These are phyloP conservation scores for Crematogaster levior DNA, from an alignment of 2,888 invertebrate genomes.

Conservation along the genomic window DNA sequence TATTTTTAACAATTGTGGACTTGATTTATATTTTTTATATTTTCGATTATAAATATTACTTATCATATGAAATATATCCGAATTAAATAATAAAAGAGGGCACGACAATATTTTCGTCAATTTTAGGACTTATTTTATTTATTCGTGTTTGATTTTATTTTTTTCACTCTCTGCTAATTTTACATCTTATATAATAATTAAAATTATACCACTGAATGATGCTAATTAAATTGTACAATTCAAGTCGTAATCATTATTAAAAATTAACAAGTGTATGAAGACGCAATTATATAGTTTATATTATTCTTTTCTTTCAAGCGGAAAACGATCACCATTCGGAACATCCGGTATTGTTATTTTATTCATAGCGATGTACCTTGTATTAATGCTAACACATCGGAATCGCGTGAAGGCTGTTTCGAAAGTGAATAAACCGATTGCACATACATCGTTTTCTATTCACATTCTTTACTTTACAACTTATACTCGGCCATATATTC, in stretches of 20 bases:
- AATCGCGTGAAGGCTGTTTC: slow-evolving; percentile 18
- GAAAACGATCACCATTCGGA: slow-evolving; percentile 7
- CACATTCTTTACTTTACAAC: neutral
- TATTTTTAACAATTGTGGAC: neutral
- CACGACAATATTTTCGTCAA: neutral
- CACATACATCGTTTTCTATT: slow-evolving; percentile 6
- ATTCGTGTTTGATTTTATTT: neutral
- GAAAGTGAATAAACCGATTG: slow-evolving; percentile 33
- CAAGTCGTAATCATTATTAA: neutral
- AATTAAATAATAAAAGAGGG: neutral
- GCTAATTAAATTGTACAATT: neutral
- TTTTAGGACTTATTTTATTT: neutral
- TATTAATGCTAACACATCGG: neutral
- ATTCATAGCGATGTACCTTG: neutral
- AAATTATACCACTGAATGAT: neutral
- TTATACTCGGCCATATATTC: slow-evolving; percentile 49
- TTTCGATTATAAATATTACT: neutral
- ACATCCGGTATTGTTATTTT: slow-evolving; percentile 18
- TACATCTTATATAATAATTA: slow-evolving; percentile 4
- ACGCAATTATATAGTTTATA: neutral
- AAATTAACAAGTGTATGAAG: neutral
- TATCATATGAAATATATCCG: neutral
- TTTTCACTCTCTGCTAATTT: neutral
- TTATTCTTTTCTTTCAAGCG: neutral
- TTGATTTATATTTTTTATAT: slow-evolving; percentile 7